Evolutionary conservation across 2,113 vertebrate genomes (phyloP).

Genomic region (Pagrus major): DNA sequence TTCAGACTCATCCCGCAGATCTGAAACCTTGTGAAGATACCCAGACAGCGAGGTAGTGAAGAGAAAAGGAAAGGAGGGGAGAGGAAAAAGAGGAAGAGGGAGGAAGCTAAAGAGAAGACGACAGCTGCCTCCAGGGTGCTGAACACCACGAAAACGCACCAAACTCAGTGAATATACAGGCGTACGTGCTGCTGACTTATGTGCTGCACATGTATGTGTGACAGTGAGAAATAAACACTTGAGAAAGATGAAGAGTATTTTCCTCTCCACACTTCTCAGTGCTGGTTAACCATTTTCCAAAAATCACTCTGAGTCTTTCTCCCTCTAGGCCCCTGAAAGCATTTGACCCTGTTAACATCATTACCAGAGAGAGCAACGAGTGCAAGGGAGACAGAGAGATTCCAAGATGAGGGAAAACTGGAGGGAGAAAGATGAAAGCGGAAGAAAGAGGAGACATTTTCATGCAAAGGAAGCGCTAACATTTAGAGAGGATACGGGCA

Average conservation of each 20-base stretch:
- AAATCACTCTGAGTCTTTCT: constrained; percentile 54
- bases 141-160: constrained; percentile 36
- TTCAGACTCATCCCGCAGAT: constrained; percentile 53
- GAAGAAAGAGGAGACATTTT: constrained; percentile 16
- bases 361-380: constrained; percentile 63
- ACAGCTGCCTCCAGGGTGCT: constrained; percentile 46
- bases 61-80: constrained; percentile 25
- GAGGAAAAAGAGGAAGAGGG: constrained; percentile 4
- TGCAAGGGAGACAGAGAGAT: constrained; percentile 49
- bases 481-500: constrained; percentile 7
- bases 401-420: constrained; percentile 55
- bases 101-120: constrained; percentile 25
- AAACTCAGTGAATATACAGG: constrained; percentile 43
- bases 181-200: constrained; percentile 36
- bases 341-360: constrained; percentile 73
- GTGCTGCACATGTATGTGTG: constrained; percentile 28
- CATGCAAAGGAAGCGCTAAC: constrained; percentile 17
- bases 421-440: constrained; percentile 45
- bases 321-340: constrained; percentile 60
- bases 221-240: constrained; percentile 32
- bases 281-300: constrained; percentile 57
- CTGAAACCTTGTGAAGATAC: constrained; percentile 54
- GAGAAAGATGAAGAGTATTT: constrained; percentile 43
- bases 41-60: constrained; percentile 31
- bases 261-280: constrained; percentile 35